Evolutionary conservation across 2,113 vertebrate species (phyloP).

Genomic region (Syrrhaptes paradoxus): DNA sequence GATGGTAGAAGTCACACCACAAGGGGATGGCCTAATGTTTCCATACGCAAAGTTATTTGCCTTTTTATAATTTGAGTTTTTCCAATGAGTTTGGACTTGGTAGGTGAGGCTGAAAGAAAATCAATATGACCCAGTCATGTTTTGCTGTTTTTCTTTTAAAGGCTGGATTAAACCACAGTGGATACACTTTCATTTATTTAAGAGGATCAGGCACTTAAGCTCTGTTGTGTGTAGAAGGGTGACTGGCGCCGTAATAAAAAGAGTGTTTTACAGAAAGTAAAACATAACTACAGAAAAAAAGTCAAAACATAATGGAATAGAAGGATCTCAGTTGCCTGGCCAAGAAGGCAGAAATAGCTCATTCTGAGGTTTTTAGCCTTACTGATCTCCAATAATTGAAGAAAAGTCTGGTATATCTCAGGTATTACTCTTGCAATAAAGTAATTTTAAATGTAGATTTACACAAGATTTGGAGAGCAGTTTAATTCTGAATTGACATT

Average conservation of each 20-base stretch:
- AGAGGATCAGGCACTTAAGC: background rate
- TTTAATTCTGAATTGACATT: conserved; percentile 58
- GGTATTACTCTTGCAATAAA: conserved; percentile 29
- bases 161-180: background rate
- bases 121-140: background rate
- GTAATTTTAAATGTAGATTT: background rate
- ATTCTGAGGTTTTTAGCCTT: background rate
- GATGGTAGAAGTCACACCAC: background rate
- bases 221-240: background rate
- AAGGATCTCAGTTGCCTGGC: background rate
- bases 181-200: conserved; percentile 9
- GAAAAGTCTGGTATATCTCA: background rate
- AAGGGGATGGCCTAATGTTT: background rate
- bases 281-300: background rate
- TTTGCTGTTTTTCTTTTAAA: background rate
- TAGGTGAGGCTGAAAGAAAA: background rate
- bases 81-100: background rate
- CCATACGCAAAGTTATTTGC: background rate
- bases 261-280: background rate
- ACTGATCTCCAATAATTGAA: background rate
- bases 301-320: background rate
- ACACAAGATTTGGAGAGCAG: background rate
- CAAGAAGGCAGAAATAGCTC: background rate
- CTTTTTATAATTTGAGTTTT: background rate
- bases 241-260: background rate